Evolutionary conservation across 2,797 vertebrate genomes (phyloP), one percentile per base, ranked within the genome.

Genomic region (Macroramphosus scolopax): DNA sequence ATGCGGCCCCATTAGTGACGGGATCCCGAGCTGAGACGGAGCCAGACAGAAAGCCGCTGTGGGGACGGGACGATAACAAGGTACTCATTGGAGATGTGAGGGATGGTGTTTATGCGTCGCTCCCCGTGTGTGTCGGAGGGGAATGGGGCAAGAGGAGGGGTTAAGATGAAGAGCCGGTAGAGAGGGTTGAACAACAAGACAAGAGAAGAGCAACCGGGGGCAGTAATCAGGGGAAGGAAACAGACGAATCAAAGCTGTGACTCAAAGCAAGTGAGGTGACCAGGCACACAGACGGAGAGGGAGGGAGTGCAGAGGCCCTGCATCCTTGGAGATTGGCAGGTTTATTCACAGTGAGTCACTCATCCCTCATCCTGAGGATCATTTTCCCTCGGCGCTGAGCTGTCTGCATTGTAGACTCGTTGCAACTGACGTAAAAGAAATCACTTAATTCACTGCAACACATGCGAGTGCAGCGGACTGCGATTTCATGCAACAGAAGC

Each of bases 61-160:
- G 50, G 77, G 75, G 75, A 83, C 75, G 68, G 70, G 80, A 81
- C 58, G 78, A 86, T 88, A 89, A 88, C 86, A 85, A 87, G 81
- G 75, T 79, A 63, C 82, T 83, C 77, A 80, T 82, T 80, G 79
- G 74, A 80, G 77, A 77, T 78, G 72, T 83, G 78, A 87, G 69
- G 68, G 70, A 84, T 76, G 79, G 52, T 70, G 71, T 81, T 72
- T 39, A 75, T 33, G 31, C 69, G 72, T 79, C 61, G 37, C 77
- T 52, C 71, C 35, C 45, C 36, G 45, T 62, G 63, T 64, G 74
- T 38, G 77, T 60, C 60, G 77, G 72, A 73, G 72, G 77, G 79
- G 72, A 53, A 45, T 2, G 2, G 52, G 51, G 64, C 57, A 53
- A 77, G n/a, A 53, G 62, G 69, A 55, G 48, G 62, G 67, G 63